Conservation (phyloP, 2,797 vertebrate genomes). For the Pampus argenteus region DNA sequence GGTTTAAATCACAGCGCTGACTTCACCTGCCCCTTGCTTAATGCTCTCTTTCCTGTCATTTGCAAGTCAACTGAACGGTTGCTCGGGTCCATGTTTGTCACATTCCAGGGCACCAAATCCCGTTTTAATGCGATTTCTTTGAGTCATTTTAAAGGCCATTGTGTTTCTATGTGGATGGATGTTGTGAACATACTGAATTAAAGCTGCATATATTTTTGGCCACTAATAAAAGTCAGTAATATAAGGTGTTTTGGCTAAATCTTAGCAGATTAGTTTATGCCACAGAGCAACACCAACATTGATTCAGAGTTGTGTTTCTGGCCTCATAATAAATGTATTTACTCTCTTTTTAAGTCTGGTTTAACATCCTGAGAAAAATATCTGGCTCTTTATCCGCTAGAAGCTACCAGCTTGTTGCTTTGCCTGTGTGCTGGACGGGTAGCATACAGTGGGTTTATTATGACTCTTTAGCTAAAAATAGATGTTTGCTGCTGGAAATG, state of each 20-base stretch:
- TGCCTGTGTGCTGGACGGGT: not conserved
- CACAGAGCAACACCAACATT: not conserved
- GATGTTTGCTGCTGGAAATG: not conserved
- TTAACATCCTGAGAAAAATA: not conserved
- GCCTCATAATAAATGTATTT: not conserved
- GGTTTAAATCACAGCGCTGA: slow-evolving; percentile 71
- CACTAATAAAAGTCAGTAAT: not conserved
- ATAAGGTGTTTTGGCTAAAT: not conserved
- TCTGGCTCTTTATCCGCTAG: not conserved
- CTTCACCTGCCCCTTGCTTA: slow-evolving; percentile 56
- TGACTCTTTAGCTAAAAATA: slow-evolving; percentile 3
- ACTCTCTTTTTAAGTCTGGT: not conserved
- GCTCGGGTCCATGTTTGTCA: slow-evolving; percentile 35
- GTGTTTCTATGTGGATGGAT: slow-evolving; percentile 8
- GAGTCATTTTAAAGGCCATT: not conserved
- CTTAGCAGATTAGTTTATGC: not conserved
- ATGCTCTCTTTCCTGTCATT: slow-evolving; percentile 60
- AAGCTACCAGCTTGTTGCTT: not conserved
- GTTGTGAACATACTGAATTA: slow-evolving; percentile 13
- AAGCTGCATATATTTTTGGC: slow-evolving; percentile 14
- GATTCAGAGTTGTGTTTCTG: slow-evolving; percentile 2
- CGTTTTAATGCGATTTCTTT: slow-evolving; percentile 55
- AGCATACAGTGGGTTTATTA: not conserved
- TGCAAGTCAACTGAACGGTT: slow-evolving; percentile 58
- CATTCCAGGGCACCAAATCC: slow-evolving; percentile 60